Percentiles rank a stretch among this genome's conserved stretches.
phyloP scores from a whole-genome alignment of 2,113 vertebrate genomes.

The Megalops atlanticus region DNA sequence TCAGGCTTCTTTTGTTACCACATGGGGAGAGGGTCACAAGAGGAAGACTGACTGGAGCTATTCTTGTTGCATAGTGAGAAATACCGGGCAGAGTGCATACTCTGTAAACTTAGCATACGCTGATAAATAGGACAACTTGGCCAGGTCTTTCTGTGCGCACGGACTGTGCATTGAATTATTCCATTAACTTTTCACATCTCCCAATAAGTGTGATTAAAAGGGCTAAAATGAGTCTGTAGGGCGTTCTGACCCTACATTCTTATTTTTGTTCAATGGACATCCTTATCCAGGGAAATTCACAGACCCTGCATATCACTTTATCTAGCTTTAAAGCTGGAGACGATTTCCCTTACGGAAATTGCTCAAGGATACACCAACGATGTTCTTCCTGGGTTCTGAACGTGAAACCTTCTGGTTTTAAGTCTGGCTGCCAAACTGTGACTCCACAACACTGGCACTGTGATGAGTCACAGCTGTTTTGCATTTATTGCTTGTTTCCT shows the following conservation, averaged over 20 bases:
- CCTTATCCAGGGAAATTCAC: not conserved
- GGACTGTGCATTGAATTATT: not conserved
- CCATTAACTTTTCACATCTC: not conserved
- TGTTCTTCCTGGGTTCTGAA: not conserved
- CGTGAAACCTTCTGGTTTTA: not conserved
- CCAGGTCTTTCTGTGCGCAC: not conserved
- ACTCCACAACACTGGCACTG: not conserved
- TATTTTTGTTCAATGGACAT: not conserved
- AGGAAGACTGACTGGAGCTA: not conserved
- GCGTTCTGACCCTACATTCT: not conserved
- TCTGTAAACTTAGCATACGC: not conserved
- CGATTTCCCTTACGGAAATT: not conserved
- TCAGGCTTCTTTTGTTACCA: not conserved
- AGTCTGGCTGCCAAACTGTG: not conserved
- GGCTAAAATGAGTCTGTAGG: no score
- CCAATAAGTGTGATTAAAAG: no score
- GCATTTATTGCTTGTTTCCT: conserved; percentile 30
- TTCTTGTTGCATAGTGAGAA: conserved; percentile 16
- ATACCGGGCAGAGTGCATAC: conserved; percentile 16
- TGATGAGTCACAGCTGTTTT: conserved; percentile 23
- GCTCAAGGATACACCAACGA: not conserved
- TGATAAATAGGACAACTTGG: not conserved
- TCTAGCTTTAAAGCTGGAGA: not conserved
- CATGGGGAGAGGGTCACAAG: not conserved
- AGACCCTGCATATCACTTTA: not conserved